Base-by-base conservation (phyloP, 2,797 vertebrate genomes). In the Chanos chanos region DNA sequence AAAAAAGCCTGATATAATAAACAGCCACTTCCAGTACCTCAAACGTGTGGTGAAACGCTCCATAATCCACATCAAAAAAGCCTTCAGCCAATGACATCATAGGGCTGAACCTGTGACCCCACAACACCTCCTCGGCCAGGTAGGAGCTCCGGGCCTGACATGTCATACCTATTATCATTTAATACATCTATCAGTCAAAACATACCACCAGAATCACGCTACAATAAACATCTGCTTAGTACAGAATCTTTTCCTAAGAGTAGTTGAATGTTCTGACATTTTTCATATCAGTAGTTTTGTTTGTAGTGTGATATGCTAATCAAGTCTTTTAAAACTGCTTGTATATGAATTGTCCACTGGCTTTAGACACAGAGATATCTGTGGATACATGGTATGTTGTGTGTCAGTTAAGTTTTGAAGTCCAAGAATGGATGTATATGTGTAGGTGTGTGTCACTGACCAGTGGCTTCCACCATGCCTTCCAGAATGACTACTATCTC, bases 401-500 rank as follows among this genome's bases (percentile, higher is more conserved):
- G n/a, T n/a, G n/a, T n/a, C n/a, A n/a, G n/a, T n/a, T n/a, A n/a
- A n/a, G n/a, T n/a, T n/a, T n/a, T n/a, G n/a, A n/a, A n/a, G n/a
- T n/a, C n/a, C n/a, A n/a, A n/a, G n/a, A n/a, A n/a, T n/a, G 25
- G 9, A 33, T 57, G 22, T 25, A 12, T 12, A 16, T 18, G 10
- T 45, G 25, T 27, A 7, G 12, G 8, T 58, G 6, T 19, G 5
- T 30, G n/a, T 15, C 7, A 28, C 77, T 77, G 62, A 98, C 96
- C 96, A 5, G 96, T 98, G 63, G 96, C 95, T 74, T 98, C 96
- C 81, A 97, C 96, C 96, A 98, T 98, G 39, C 95, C 96, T 74
- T 98, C 96, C n/a, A 98, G 81, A 75, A 98, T 98, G 70, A 98
- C 95, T 1, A 98, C 95, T 5, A 98, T 94, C 91, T 98, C 95